These are phyloP conservation scores for Antrozous pallidus DNA, from an alignment of 2,797 vertebrate genomes.

Conservation along the genomic window DNA sequence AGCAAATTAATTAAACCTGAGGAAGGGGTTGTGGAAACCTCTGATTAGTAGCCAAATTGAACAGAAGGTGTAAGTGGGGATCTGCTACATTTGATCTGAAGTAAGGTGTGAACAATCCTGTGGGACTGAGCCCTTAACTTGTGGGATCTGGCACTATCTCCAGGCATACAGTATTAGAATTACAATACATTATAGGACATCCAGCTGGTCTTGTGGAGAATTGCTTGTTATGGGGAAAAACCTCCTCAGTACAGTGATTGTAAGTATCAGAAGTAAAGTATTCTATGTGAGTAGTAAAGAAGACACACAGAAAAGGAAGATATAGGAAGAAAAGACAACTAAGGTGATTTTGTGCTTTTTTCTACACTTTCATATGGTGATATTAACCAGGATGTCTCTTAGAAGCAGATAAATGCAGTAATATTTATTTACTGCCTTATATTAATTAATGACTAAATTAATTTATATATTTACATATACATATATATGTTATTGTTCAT, in stretches of 20 bases:
- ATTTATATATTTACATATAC: background rate
- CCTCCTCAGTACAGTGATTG: background rate
- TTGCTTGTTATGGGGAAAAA: background rate
- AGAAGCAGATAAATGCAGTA: background rate
- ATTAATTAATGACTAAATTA: background rate
- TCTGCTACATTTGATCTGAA: background rate
- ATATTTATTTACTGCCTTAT: background rate
- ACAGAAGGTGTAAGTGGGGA: background rate
- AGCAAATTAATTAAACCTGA: background rate
- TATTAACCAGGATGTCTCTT: background rate
- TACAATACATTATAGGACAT: background rate
- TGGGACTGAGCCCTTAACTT: background rate
- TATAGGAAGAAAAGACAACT: background rate
- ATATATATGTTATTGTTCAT: background rate
- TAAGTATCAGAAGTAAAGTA: background rate
- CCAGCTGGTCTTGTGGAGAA: background rate
- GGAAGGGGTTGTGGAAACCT: background rate
- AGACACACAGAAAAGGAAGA: background rate
- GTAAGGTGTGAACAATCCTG: too few species aligned
- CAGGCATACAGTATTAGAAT: background rate
- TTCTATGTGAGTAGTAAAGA: background rate
- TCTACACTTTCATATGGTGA: background rate
- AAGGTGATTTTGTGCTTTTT: background rate
- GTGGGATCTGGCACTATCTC: background rate
- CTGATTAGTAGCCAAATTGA: too few species aligned